Evolutionary conservation across 2,113 vertebrate genomes (phyloP).

Genomic region (Pandion haliaetus): DNA sequence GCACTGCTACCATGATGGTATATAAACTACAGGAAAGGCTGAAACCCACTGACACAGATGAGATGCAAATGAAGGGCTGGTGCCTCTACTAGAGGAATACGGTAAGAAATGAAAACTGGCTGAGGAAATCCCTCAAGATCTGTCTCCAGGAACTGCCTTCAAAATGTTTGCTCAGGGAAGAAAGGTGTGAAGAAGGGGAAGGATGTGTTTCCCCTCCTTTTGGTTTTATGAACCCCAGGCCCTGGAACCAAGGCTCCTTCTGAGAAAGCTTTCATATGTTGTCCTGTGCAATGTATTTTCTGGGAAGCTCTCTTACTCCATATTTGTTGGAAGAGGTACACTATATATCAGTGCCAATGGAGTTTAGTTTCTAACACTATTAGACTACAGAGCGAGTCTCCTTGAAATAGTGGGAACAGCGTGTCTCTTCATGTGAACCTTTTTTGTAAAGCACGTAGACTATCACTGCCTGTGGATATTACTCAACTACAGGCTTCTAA

Average conservation of each 20-base stretch:
- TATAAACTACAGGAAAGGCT: constrained; percentile 37
- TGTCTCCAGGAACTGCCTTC: background rate
- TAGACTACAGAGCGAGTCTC: background rate
- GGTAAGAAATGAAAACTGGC: background rate
- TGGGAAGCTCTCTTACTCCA: background rate
- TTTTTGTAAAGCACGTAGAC: background rate
- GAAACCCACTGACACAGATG: constrained; percentile 34
- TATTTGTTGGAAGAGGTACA: background rate
- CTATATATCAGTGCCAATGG: background rate
- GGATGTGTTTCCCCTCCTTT: background rate
- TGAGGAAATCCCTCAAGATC: background rate
- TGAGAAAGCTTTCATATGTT: background rate
- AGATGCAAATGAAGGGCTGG: background rate
- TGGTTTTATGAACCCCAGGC: background rate
- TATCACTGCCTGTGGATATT: background rate
- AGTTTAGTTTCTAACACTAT: background rate
- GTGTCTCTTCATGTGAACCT: background rate
- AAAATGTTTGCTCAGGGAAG: background rate
- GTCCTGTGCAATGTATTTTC: background rate
- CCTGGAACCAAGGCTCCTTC: background rate
- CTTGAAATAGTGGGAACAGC: background rate
- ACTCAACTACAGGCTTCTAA: background rate
- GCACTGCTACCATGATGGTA: background rate
- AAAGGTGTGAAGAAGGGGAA: background rate
- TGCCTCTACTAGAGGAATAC: background rate